Conservation (phyloP, 2,797 vertebrate species). For the Etheostoma nigrum region DNA sequence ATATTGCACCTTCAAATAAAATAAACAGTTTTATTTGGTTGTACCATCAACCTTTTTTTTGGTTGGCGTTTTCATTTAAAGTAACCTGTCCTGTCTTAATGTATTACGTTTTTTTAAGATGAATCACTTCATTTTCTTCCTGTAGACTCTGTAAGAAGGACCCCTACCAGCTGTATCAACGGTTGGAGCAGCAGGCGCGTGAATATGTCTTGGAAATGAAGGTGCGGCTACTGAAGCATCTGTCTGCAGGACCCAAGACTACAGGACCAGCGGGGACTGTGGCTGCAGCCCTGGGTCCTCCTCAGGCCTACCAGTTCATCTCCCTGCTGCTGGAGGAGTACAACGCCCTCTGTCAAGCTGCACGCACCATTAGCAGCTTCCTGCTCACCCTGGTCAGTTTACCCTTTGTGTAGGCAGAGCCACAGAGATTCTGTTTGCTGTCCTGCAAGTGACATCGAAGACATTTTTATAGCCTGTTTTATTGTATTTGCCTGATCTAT, state of each 20-base stretch:
- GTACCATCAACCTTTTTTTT: no score
- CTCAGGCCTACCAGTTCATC: conserved; percentile 95
- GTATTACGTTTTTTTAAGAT: neutral
- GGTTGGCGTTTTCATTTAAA: no score
- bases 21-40: no score
- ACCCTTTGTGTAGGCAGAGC: neutral
- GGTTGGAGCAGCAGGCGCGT: conserved; percentile 96
- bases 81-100: no score
- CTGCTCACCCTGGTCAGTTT: conserved; percentile 93
- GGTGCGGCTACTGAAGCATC: conserved; percentile 93
- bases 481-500: neutral
- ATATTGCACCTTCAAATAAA: no score
- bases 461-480: neutral
- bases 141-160: conserved; percentile 95
- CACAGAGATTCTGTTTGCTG: neutral
- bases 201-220: conserved; percentile 98
- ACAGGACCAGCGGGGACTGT: conserved; percentile 72
- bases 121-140: neutral
- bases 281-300: conserved; percentile 87
- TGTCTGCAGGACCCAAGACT: conserved; percentile 89
- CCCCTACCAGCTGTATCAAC: conserved; percentile 98
- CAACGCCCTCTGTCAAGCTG: conserved; percentile 95
- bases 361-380: conserved; percentile 96
- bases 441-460: neutral
- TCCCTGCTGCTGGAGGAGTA: conserved; percentile 97